Evolutionary conservation across 2,113 vertebrate genomes (phyloP).

Genomic region (Glareola pratincola): DNA sequence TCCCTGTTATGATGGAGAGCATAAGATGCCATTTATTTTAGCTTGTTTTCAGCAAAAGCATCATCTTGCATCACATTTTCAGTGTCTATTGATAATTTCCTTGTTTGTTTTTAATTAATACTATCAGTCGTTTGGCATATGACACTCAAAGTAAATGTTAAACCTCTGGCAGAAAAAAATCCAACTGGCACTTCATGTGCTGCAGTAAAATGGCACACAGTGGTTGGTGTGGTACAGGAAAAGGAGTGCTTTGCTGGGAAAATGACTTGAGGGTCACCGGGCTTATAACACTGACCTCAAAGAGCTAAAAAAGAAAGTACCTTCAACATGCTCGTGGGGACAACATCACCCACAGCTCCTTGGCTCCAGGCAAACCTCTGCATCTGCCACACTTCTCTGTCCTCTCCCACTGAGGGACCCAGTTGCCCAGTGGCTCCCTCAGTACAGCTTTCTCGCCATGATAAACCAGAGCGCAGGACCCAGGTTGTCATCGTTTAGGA

Average conservation of each 20-base stretch:
- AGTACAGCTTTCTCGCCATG: not conserved
- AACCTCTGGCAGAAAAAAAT: conserved; percentile 11
- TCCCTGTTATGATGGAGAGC: not conserved
- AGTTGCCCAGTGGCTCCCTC: not conserved
- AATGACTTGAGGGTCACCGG: not conserved
- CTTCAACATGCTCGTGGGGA: not conserved
- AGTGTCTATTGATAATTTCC: not conserved
- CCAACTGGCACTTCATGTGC: not conserved
- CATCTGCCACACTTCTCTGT: not conserved
- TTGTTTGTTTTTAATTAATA: conserved; percentile 61
- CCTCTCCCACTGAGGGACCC: not conserved
- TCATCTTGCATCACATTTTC: not conserved
- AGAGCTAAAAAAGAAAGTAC: not conserved
- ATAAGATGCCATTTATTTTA: not conserved
- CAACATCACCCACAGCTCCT: fast-evolving
- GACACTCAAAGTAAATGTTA: conserved; percentile 49
- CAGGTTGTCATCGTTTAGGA: not conserved
- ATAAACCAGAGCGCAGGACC: not conserved
- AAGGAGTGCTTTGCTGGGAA: not conserved
- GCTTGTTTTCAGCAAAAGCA: not conserved
- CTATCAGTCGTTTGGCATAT: not conserved
- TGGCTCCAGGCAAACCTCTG: not conserved
- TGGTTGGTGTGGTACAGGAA: fast-evolving
- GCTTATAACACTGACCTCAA: not conserved
- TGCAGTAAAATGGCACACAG: not conserved